Base-by-base conservation (phyloP, 2,113 vertebrate species). In the Trachemys scripta region DNA sequence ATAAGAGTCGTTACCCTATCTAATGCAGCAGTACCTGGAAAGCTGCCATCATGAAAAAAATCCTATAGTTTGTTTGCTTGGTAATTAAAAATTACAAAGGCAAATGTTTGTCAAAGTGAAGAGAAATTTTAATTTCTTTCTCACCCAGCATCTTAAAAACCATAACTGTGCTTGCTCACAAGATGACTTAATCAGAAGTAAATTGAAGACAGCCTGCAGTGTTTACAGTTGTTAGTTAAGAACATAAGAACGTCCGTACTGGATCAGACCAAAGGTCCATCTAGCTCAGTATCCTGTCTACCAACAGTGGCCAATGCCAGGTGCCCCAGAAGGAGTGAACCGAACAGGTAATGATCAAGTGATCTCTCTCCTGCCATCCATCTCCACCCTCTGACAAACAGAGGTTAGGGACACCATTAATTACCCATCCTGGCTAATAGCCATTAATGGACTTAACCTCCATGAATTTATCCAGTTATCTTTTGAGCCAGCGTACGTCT, bases 111-210 rank as follows among this genome's bases (percentile, higher is more conserved):
- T 50, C 79, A 94, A 89, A 96, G 59, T 56, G 25, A 96, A 22
- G 42, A 90, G 14, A 94, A 93, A 91, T 90, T 69, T 80, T 17
- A 13, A 3, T 89, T 91, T 82, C 51, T 92, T 90, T 94, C 50
- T 82, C 88, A 81, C 38, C 92, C 69, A 49, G 12, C 49, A 38
- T 94, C 19, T 10, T 96, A 97, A 96, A 54, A 85, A 94, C 80
- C 31, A 8, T 90, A 93, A 87, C 12, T 94, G 24, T 56, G 10
- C 53, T 95, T 97, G 49, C 82, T 96, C 56, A 86, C 85, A 95
- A 95, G 81, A 86, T 98, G 91, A 97, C 87, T 96, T 97, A 95
- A 97, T 96, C 79, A 89, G 90, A 96, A 96, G 89, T 89, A 92
- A 97, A 94, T 76, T 85, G 92, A 95, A 97, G 93, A 96, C 95